phyloP scores from a whole-genome alignment of 2,113 vertebrate genomes.

The Chrysemys picta region DNA sequence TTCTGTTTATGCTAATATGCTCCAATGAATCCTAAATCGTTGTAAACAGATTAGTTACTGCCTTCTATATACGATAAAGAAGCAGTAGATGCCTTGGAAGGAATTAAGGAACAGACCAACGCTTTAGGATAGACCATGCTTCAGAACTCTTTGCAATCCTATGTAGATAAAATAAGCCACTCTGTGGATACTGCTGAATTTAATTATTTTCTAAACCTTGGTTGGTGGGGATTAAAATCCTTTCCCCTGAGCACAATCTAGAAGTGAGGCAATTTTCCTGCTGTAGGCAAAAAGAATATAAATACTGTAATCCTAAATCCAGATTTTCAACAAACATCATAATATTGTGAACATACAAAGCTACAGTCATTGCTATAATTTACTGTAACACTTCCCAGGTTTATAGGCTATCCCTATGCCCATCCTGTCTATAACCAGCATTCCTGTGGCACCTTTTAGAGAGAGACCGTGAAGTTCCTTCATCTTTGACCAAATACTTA shows the following conservation, averaged over 20 bases:
- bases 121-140: not conserved
- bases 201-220: not conserved
- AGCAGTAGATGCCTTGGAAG: not conserved
- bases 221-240: not conserved
- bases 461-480: not conserved
- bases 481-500: not conserved
- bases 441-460: not conserved
- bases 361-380: not conserved
- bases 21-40: not conserved
- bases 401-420: not conserved
- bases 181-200: not conserved
- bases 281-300: not conserved
- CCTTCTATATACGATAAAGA: not conserved
- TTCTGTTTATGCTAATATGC: not conserved
- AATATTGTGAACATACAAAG: not conserved
- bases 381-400: not conserved
- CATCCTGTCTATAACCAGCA: not conserved
- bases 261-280: not conserved
- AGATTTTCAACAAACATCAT: not conserved
- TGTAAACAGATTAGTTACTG: conserved; percentile 30
- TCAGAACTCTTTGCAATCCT: not conserved
- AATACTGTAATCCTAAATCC: not conserved
- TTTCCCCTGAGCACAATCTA: not conserved
- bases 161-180: not conserved
- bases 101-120: not conserved